Conservation (phyloP, 2,797 vertebrate genomes). For the Sternotherus odoratus region DNA sequence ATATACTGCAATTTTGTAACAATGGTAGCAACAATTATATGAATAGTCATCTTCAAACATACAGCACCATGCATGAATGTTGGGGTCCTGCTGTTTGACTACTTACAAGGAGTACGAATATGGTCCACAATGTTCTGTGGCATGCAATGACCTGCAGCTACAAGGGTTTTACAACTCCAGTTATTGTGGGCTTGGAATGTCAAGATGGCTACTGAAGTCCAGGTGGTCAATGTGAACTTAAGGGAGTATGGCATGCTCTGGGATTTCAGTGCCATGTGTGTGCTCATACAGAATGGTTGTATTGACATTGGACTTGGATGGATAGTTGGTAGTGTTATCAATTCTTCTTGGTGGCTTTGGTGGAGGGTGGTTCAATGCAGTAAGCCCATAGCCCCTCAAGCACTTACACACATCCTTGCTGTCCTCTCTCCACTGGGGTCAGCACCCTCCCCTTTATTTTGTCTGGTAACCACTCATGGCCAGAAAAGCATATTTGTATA, state of each 20-base stretch:
- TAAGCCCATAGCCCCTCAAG: not conserved
- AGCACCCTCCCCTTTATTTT: not conserved
- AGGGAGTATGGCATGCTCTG: not conserved
- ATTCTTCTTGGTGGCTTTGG: not conserved
- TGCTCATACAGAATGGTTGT: not conserved
- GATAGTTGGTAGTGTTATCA: not conserved
- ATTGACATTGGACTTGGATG: not conserved
- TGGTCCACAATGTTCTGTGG: not conserved
- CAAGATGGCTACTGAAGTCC: not conserved
- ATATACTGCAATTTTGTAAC: no score
- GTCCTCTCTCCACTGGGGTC: not conserved
- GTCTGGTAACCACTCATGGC: not conserved
- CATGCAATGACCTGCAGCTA: not conserved
- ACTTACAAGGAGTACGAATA: not conserved
- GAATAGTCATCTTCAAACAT: no score
- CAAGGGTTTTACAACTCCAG: not conserved
- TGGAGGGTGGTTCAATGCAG: not conserved
- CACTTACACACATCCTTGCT: not conserved
- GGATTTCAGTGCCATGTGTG: not conserved
- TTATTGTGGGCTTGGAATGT: not conserved
- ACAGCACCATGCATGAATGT: not conserved
- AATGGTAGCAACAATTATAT: no score
- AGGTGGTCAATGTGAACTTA: not conserved
- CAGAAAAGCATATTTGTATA: not conserved
- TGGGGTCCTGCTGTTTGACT: not conserved